phyloP scores from a whole-genome alignment of 2,797 vertebrate genomes.

The Mastacembelus armatus region DNA sequence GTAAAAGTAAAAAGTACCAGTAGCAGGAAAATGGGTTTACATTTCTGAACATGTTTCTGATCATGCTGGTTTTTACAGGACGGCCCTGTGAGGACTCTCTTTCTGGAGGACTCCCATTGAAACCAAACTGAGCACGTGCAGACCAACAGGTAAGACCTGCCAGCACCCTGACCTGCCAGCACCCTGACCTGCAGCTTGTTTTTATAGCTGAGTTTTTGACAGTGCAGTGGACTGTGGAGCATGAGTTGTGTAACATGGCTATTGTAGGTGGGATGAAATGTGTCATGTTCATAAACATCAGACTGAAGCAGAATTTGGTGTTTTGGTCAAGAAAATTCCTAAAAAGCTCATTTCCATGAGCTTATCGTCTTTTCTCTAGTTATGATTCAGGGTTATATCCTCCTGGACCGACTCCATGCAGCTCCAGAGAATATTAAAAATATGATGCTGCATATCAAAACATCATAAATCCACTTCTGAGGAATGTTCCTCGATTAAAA shows the following conservation, averaged over 20 bases:
- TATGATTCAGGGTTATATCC: background rate
- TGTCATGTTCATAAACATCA: constrained; percentile 3
- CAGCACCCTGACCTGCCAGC: background rate
- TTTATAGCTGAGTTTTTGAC: too few relatives aligned
- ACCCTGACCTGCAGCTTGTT: too few relatives aligned
- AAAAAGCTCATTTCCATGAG: too few relatives aligned
- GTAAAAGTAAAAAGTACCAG: too few relatives aligned
- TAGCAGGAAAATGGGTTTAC: too few relatives aligned
- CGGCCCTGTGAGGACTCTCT: constrained; percentile 26
- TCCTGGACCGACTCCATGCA: background rate
- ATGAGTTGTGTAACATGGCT: constrained; percentile 14
- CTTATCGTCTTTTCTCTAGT: too few relatives aligned
- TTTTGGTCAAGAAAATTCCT: constrained; percentile 31
- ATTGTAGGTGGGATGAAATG: constrained; percentile 16
- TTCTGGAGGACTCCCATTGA: constrained; percentile 19
- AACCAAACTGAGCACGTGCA: constrained; percentile 29
- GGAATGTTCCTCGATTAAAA: constrained; percentile 4
- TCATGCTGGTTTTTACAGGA: constrained; percentile 19
- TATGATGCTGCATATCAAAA: background rate
- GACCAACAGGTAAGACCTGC: constrained; percentile 38
- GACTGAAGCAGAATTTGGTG: constrained; percentile 2
- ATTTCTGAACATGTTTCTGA: background rate
- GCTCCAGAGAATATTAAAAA: background rate
- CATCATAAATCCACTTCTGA: background rate
- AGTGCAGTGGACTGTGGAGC: background rate